Percentiles rank a stretch among this genome's conserved stretches.
Conservation (phyloP, 2,888 invertebrate genomes). For the Eupithecia pulchellata region DNA sequence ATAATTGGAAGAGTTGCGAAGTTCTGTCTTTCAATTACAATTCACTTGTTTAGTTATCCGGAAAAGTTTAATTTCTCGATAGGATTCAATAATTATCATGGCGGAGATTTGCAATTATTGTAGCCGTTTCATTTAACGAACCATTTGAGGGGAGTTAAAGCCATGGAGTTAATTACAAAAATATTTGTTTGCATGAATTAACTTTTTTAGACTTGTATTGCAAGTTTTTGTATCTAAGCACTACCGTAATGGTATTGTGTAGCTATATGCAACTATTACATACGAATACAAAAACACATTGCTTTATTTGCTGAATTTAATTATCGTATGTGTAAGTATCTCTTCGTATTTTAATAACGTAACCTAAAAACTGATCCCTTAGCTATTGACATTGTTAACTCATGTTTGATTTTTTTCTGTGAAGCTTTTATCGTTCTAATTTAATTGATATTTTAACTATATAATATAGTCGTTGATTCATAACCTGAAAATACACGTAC, state of each 20-base stretch:
- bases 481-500: background rate
- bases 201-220: background rate
- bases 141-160: background rate
- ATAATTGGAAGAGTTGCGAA: constrained; percentile 38
- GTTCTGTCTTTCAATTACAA: constrained; percentile 37
- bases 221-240: background rate
- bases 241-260: background rate
- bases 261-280: background rate
- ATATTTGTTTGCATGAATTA: background rate
- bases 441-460: background rate
- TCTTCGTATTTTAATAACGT: background rate
- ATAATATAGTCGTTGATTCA: background rate
- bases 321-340: background rate
- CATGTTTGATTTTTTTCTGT: background rate
- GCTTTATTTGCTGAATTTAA: background rate
- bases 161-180: background rate
- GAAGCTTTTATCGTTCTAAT: background rate
- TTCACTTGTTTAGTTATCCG: constrained; percentile 21
- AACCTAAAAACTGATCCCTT: background rate
- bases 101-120: background rate
- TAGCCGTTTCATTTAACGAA: background rate
- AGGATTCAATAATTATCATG: background rate
- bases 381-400: background rate
- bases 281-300: background rate
- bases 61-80: constrained; percentile 10